A percentile compares a stretch with the other conserved stretches of the same genome.
Evolutionary conservation across 2,113 vertebrate genomes (phyloP).

Genomic region (Myotis yumanensis): DNA sequence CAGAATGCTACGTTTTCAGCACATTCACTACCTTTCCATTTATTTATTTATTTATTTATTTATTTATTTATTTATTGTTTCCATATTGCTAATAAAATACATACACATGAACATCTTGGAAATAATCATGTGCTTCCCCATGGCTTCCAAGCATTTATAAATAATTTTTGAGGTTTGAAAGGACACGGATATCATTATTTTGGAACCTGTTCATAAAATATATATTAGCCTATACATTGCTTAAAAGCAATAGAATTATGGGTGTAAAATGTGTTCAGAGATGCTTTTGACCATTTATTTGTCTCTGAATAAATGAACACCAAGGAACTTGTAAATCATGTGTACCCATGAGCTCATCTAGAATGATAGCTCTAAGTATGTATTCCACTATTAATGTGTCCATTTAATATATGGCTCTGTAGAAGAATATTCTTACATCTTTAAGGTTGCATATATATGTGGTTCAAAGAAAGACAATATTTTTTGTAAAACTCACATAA

Average conservation of each 20-base stretch:
- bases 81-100: not conserved
- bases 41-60: no score
- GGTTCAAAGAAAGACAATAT: not conserved
- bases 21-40: not conserved
- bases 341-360: not conserved
- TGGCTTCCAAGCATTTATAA: not conserved
- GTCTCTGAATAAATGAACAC: not conserved
- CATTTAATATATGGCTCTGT: not conserved
- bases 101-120: not conserved
- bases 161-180: not conserved
- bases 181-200: not conserved
- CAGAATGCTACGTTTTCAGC: not conserved
- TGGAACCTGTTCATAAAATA: not conserved
- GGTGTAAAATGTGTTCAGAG: not conserved
- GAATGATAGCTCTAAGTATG: not conserved
- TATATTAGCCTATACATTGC: not conserved
- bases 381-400: not conserved
- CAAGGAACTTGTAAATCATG: not conserved
- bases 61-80: not conserved
- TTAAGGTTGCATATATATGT: not conserved
- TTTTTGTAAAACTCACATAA: not conserved
- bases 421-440: not conserved
- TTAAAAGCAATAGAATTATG: slow-evolving; percentile 3
- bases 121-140: not conserved
- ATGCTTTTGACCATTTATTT: not conserved